Conservation (phyloP, 2,113 vertebrate genomes). For the Chaetodon auriga region DNA sequence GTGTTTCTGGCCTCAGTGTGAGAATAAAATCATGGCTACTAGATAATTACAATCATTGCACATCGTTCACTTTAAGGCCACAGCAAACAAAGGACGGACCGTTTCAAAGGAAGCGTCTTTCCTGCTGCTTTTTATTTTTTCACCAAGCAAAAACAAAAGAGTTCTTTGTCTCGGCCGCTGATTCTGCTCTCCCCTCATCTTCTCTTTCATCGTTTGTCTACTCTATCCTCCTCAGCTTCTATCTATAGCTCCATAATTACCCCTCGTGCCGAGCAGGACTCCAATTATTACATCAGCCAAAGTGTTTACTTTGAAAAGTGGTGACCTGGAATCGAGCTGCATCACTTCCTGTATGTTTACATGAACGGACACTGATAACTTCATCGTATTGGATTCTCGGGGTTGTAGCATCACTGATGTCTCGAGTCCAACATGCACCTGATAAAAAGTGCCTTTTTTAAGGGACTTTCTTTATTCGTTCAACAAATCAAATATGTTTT, state of each 20-base stretch:
- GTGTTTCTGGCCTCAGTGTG: not conserved
- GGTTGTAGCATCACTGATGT: not conserved
- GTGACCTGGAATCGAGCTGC: not conserved
- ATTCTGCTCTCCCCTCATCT: not conserved
- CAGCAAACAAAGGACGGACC: not conserved
- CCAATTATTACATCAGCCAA: slow-evolving; percentile 10
- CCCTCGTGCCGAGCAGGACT: not conserved
- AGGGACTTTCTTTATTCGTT: too few relatives aligned
- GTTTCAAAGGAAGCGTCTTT: not conserved
- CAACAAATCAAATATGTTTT: too few relatives aligned
- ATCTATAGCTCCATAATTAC: slow-evolving; percentile 24
- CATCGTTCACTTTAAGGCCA: slow-evolving; percentile 1
- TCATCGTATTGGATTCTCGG: not conserved
- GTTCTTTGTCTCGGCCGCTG: slow-evolving; percentile 7
- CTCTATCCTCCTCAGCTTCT: slow-evolving; percentile 2
- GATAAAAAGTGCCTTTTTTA: too few relatives aligned
- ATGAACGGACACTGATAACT: not conserved
- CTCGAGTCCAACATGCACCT: too few relatives aligned
- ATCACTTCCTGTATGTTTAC: not conserved
- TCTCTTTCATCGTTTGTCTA: slow-evolving; percentile 12
- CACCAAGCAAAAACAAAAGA: slow-evolving; percentile 14
- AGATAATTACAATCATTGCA: slow-evolving; percentile 35
- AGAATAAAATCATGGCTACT: not conserved
- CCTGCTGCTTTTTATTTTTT: not conserved
- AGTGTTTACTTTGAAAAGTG: slow-evolving; percentile 14